Percentiles rank a stretch among this genome's conserved stretches.
Conservation (phyloP, 2,113 vertebrate genomes). For the Corapipo altera region DNA sequence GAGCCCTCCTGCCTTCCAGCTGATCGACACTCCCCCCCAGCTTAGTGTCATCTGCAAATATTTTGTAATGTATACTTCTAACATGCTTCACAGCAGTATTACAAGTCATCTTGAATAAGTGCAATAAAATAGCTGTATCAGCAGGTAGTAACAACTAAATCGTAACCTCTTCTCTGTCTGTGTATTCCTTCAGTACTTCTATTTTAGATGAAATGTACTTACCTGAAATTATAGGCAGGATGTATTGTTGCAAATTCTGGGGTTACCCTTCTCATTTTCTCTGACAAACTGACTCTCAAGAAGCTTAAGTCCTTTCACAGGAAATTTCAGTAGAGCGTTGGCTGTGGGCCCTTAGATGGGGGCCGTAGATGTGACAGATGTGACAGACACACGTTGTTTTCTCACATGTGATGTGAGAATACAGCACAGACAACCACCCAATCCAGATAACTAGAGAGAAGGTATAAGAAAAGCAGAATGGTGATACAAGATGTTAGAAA, state of each 20-base stretch:
- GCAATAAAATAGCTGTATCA: background rate
- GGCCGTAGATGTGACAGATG: accelerated
- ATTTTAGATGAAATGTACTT: background rate
- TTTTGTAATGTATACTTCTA: background rate
- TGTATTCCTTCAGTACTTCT: background rate
- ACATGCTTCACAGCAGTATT: background rate
- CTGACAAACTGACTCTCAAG: background rate
- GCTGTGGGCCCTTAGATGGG: background rate
- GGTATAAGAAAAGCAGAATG: background rate
- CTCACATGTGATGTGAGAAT: background rate
- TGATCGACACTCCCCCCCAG: no score
- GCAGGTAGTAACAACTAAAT: background rate
- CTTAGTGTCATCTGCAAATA: no score
- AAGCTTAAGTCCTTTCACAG: background rate
- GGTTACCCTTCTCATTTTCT: background rate
- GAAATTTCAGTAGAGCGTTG: background rate
- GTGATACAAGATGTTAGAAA: background rate
- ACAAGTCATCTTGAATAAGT: background rate
- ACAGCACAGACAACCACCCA: background rate
- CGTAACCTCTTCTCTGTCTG: background rate
- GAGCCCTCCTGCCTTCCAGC: no score
- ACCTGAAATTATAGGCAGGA: background rate
- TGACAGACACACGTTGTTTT: background rate
- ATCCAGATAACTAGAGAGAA: background rate
- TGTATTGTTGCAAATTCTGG: background rate